These are phyloP conservation scores for Agelastica alni DNA, from an alignment of 2,888 invertebrate genomes.

Conservation along the genomic window DNA sequence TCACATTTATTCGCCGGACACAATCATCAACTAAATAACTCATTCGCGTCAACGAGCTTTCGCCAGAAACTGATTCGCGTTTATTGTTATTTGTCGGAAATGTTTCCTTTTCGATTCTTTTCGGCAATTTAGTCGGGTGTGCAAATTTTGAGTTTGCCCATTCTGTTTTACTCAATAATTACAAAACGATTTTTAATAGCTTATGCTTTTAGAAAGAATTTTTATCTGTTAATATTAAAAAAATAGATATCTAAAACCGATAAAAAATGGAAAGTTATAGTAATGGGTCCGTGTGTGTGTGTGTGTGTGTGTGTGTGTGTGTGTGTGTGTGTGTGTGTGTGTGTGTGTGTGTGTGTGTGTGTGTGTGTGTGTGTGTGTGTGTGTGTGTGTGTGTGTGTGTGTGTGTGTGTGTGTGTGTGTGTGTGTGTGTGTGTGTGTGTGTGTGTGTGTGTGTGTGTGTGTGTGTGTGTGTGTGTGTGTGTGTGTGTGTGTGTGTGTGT, in stretches of 20 bases:
- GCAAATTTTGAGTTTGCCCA: too few relatives aligned
- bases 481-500: neutral
- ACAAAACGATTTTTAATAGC: too few relatives aligned
- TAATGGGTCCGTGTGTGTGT: neutral
- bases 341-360: neutral
- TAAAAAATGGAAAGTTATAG: neutral
- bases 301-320: neutral
- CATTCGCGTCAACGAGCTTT: slow-evolving; percentile 52
- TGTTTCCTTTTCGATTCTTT: slow-evolving; percentile 1
- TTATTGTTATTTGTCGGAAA: slow-evolving; percentile 17
- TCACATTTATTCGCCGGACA: slow-evolving; percentile 42
- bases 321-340: neutral
- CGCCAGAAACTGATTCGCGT: slow-evolving; percentile 42
- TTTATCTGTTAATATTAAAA: too few relatives aligned
- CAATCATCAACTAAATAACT: slow-evolving; percentile 55
- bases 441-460: neutral
- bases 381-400: neutral
- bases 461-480: neutral
- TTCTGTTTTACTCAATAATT: too few relatives aligned
- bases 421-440: neutral
- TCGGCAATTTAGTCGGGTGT: too few relatives aligned
- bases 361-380: neutral
- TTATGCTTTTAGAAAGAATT: too few relatives aligned
- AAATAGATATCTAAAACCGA: too few relatives aligned
- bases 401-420: neutral